These are phyloP conservation scores for Chelidonichthys spinosus DNA, from an alignment of 2,797 vertebrate genomes.

Conservation along the genomic window DNA sequence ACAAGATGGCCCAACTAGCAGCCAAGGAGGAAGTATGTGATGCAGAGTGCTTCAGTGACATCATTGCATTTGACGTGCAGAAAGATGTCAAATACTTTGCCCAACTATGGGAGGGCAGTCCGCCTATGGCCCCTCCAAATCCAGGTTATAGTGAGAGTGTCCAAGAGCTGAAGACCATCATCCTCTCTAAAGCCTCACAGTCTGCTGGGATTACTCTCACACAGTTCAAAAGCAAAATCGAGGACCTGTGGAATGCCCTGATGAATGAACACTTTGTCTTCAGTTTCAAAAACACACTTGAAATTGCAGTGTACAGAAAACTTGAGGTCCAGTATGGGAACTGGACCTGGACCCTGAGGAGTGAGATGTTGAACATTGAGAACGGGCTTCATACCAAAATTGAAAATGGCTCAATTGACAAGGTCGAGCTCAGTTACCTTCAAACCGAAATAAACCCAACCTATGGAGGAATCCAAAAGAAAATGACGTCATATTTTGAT, in stretches of 20 bases:
- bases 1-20: slow-evolving; percentile 79
- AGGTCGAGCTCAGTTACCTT: background rate
- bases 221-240: slow-evolving; percentile 69
- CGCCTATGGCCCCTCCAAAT: slow-evolving; percentile 86
- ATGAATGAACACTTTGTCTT: slow-evolving; percentile 85
- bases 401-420: slow-evolving; percentile 30
- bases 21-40: slow-evolving; percentile 77
- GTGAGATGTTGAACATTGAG: slow-evolving; percentile 63
- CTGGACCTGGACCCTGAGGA: slow-evolving; percentile 81
- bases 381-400: slow-evolving; percentile 31
- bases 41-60: slow-evolving; percentile 72
- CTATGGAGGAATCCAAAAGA: background rate
- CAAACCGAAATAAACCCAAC: background rate
- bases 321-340: slow-evolving; percentile 74
- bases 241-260: slow-evolving; percentile 80
- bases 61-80: slow-evolving; percentile 81
- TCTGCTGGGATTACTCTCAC: slow-evolving; percentile 67
- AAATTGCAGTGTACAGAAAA: slow-evolving; percentile 76
- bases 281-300: slow-evolving; percentile 83
- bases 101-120: slow-evolving; percentile 83
- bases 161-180: slow-evolving; percentile 77
- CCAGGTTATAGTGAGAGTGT: slow-evolving; percentile 79
- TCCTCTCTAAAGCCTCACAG: slow-evolving; percentile 67
- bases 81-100: slow-evolving; percentile 83
- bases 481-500: slow-evolving; percentile 35